Percentiles rank a stretch among this genome's conserved stretches.
Conservation (phyloP, 1,140 invertebrate species). For the Zaprionus capensis region DNA sequence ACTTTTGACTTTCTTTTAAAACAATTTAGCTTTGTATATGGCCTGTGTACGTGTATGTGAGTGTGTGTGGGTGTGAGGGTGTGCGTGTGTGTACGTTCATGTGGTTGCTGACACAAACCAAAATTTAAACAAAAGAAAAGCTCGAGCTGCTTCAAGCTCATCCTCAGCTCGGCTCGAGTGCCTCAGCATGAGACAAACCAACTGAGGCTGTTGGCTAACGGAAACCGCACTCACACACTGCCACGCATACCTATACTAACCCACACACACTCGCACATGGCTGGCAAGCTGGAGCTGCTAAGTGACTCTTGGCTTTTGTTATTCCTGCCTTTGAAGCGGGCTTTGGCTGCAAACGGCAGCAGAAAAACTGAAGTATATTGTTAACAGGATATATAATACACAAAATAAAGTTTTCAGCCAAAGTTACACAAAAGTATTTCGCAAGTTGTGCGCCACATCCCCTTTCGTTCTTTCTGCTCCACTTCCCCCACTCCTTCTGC, state of each 20-base stretch:
- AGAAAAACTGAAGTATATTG: conserved; percentile 79
- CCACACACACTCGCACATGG: conserved; percentile 14
- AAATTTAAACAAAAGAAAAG: conserved; percentile 83
- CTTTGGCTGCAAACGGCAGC: conserved; percentile 49
- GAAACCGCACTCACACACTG: conserved; percentile 76
- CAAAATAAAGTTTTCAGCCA: conserved; percentile 83
- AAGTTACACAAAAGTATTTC: conserved; percentile 83
- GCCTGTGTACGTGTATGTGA: conserved; percentile 16
- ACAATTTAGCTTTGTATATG: conserved; percentile 76
- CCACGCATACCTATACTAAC: conserved; percentile 43
- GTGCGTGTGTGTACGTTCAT: conserved; percentile 64
- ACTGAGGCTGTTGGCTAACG: conserved; percentile 78
- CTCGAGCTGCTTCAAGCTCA: conserved; percentile 42
- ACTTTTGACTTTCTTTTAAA: conserved; percentile 82
- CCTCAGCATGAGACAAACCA: conserved; percentile 74
- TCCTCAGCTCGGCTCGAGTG: conserved; percentile 32
- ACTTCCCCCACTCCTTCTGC: neutral
- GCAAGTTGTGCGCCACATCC: conserved; percentile 63
- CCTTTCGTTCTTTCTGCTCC: neutral
- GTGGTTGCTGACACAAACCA: conserved; percentile 80
- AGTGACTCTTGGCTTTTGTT: conserved; percentile 80
- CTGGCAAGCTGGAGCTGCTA: conserved; percentile 52
- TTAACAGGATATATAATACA: conserved; percentile 83
- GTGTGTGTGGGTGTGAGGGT: conserved; percentile 28
- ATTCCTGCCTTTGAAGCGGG: conserved; percentile 69